Percentiles rank a stretch among this genome's conserved stretches.
Conservation (phyloP, 2,888 invertebrate species). For the Spilarctia lutea region DNA sequence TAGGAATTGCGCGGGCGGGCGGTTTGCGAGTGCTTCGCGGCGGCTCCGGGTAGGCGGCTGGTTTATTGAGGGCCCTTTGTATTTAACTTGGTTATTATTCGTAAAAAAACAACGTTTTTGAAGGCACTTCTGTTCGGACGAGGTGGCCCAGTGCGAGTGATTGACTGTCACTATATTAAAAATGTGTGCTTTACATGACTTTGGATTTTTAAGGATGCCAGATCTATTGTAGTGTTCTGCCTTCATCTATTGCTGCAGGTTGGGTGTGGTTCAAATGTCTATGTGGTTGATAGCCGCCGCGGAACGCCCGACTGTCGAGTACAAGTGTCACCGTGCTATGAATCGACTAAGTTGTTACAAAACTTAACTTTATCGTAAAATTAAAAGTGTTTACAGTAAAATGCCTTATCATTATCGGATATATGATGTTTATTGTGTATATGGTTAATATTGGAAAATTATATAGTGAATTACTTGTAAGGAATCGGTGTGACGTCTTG, state of each 20-base stretch:
- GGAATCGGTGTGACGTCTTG: constrained; percentile 58
- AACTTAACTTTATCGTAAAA: constrained; percentile 29
- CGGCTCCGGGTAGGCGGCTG: constrained; percentile 89
- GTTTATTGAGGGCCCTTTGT: constrained; percentile 96
- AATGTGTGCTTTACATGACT: constrained; percentile 54
- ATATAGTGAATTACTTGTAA: constrained; percentile 31
- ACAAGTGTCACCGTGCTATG: constrained; percentile 56
- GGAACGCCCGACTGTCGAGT: constrained; percentile 72
- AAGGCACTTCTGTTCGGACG: constrained; percentile 98
- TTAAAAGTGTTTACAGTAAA: constrained; percentile 37
- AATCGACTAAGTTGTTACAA: constrained; percentile 49
- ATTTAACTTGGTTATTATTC: constrained; percentile 90
- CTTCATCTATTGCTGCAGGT: constrained; percentile 94
- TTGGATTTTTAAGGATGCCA: constrained; percentile 57
- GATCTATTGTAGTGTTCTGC: constrained; percentile 87
- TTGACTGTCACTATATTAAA: constrained; percentile 73
- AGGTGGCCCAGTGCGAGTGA: constrained; percentile 94
- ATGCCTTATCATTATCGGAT: constrained; percentile 51
- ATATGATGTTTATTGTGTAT: constrained; percentile 45
- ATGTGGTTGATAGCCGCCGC: constrained; percentile 90
- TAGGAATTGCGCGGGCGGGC: constrained; percentile 62
- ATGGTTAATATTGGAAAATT: constrained; percentile 47
- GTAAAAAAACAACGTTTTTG: constrained; percentile 92
- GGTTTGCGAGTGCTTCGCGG: constrained; percentile 73
- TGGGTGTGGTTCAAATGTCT: constrained; percentile 89